Percentiles rank a stretch among this genome's conserved stretches.
These are phyloP conservation scores for Amniataba percoides DNA, from an alignment of 2,797 vertebrate genomes.

Conservation along the genomic window DNA sequence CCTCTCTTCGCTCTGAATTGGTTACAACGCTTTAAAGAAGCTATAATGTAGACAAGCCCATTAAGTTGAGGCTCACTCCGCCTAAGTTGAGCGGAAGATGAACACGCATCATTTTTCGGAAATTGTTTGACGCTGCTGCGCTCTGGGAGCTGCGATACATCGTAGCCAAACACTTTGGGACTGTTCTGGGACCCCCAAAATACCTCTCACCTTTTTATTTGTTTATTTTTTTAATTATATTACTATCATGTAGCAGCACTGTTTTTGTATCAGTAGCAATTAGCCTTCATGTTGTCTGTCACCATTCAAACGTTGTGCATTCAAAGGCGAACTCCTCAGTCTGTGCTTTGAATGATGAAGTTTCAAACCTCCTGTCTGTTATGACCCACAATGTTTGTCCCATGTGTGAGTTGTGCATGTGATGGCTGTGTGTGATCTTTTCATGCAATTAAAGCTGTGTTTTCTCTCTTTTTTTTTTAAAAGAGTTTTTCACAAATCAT, in stretches of 20 bases:
- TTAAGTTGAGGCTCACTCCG: conserved; percentile 75
- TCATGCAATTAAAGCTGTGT: no score
- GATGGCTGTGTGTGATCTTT: neutral
- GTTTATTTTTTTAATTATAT: no score
- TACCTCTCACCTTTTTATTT: no score
- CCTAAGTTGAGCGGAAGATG: conserved; percentile 77
- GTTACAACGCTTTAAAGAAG: conserved; percentile 34
- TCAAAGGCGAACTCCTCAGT: neutral
- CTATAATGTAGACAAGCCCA: conserved; percentile 45
- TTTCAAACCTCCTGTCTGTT: conserved; percentile 17
- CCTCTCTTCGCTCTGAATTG: conserved; percentile 50
- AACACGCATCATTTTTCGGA: conserved; percentile 71
- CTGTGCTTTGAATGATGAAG: conserved; percentile 42
- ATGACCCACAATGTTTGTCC: neutral
- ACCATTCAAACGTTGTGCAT: no score
- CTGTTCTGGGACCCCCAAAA: conserved; percentile 7
- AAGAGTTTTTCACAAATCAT: no score
- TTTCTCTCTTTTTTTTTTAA: no score
- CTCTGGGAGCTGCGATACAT: conserved; percentile 31
- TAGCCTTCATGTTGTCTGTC: neutral
- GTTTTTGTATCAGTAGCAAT: no score
- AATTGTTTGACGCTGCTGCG: conserved; percentile 67
- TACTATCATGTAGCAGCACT: neutral
- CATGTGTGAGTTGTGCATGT: neutral
- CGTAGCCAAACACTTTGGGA: conserved; percentile 1